These are phyloP conservation scores for Luffia ferchaultella DNA, from an alignment of 2,888 invertebrate species.

Conservation along the genomic window DNA sequence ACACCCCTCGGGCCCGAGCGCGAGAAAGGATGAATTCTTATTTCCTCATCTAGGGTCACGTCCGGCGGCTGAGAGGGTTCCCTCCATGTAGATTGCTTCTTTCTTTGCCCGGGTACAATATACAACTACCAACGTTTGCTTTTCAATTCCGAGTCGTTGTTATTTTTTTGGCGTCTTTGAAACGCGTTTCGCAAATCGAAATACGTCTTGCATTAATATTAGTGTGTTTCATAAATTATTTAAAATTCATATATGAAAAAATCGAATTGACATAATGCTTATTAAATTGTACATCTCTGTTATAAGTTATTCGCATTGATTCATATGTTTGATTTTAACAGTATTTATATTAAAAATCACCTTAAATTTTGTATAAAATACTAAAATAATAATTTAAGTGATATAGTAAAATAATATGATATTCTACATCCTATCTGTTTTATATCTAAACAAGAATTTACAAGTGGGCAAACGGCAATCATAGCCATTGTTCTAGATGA, in stretches of 20 bases:
- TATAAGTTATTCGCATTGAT: no score
- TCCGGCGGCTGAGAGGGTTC: constrained; percentile 33
- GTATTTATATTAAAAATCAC: no score
- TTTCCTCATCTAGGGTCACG: constrained; percentile 60
- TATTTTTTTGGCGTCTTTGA: neutral
- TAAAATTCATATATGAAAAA: neutral
- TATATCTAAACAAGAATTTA: neutral
- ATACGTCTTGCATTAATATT: neutral
- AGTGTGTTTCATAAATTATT: neutral
- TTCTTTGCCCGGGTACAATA: constrained; percentile 49
- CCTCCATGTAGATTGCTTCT: constrained; percentile 65
- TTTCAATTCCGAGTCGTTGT: constrained; percentile 53
- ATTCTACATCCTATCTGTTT: neutral
- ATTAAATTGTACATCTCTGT: no score
- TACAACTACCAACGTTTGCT: constrained; percentile 62
- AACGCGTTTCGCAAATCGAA: neutral
- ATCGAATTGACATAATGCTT: no score
- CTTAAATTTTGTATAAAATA: no score
- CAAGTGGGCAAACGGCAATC: constrained; percentile 29
- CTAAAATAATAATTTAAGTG: neutral
- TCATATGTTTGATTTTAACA: no score
- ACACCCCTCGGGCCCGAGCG: constrained; percentile 30
- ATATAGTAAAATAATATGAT: neutral
- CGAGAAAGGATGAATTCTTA: constrained; percentile 67
- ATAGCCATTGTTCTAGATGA: constrained; percentile 55